These are phyloP conservation scores for Oreamnos americanus DNA, from an alignment of 2,113 vertebrate species.

Conservation along the genomic window DNA sequence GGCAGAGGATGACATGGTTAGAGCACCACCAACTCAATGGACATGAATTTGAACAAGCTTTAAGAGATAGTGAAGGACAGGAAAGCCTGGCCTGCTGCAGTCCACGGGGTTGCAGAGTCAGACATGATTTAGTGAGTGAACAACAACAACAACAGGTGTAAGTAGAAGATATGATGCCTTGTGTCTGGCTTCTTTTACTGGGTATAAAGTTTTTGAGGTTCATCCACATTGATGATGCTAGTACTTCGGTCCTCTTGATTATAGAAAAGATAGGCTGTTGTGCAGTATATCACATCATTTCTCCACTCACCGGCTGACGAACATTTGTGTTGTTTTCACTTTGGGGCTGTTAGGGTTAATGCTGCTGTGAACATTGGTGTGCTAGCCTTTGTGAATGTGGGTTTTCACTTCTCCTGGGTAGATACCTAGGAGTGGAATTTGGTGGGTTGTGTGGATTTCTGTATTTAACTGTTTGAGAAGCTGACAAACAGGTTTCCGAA, in stretches of 20 bases:
- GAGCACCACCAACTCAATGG: neutral
- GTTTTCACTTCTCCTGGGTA: neutral
- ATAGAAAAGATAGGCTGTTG: neutral
- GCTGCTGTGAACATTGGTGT: rapidly evolving
- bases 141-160: neutral
- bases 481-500: neutral
- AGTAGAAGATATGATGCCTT: neutral
- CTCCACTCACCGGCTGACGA: neutral
- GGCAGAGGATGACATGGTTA: neutral
- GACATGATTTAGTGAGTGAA: neutral
- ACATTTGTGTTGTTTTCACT: neutral
- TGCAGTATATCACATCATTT: rapidly evolving
- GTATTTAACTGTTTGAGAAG: neutral
- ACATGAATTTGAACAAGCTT: neutral
- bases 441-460: neutral
- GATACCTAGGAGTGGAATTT: neutral
- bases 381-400: neutral
- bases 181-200: neutral
- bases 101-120: neutral
- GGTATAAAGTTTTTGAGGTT: no score
- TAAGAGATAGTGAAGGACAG: neutral
- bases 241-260: neutral
- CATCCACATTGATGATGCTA: rapidly evolving
- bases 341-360: no score
- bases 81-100: neutral